Evolutionary conservation across 1,140 invertebrate species (phyloP).

Genomic region (Laupala kohalensis): DNA sequence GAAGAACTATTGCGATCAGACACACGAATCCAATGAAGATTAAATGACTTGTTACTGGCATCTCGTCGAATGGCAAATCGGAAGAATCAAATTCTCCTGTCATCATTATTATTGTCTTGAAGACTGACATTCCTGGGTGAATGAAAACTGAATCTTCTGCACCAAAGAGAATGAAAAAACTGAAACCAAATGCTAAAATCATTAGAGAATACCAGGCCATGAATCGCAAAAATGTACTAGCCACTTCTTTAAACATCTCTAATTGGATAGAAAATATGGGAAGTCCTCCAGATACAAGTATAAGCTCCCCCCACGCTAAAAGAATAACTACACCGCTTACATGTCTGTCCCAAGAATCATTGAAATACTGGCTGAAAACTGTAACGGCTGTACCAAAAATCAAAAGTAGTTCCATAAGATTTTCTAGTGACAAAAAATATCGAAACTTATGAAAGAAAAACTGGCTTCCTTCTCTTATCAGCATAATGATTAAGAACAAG

Average conservation of each 20-base stretch:
- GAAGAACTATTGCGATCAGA: constrained; percentile 61
- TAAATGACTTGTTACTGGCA: constrained; percentile 49
- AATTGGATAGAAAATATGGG: constrained; percentile 56
- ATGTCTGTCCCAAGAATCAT: constrained; percentile 21
- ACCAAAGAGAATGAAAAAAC: constrained; percentile 57
- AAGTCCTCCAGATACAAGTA: constrained; percentile 61
- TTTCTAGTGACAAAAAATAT: constrained; percentile 57
- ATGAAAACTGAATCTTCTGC: constrained; percentile 30
- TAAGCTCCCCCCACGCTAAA: constrained; percentile 55
- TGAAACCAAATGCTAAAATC: constrained; percentile 63
- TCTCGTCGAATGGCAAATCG: constrained; percentile 50
- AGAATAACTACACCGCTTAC: constrained; percentile 50
- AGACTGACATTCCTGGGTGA: constrained; percentile 48
- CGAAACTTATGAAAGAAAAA: constrained; percentile 42
- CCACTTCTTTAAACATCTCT: constrained; percentile 62
- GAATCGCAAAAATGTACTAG: constrained; percentile 62
- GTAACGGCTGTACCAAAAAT: constrained; percentile 43
- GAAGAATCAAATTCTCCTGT: constrained; percentile 68
- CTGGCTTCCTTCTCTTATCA: constrained; percentile 54
- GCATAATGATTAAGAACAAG: constrained; percentile 32
- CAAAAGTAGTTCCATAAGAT: constrained; percentile 52
- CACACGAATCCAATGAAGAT: constrained; percentile 67
- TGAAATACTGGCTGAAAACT: constrained; percentile 37
- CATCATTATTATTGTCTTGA: constrained; percentile 71
- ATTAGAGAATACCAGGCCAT: constrained; percentile 62